phyloP scores from a whole-genome alignment of 2,113 vertebrate species.

The human region GRCh38 chr4:111474501-111475000 shows the following conservation, averaged over 20 bases:
- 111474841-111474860: constrained; percentile 73
- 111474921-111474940: constrained; percentile 74
- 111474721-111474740: not conserved
- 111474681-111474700: not conserved
- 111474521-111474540: constrained; percentile 52
- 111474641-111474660: not conserved
- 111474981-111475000: constrained; percentile 53
- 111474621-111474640: not conserved
- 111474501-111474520: constrained; percentile 9
- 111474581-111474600: constrained; percentile 20
- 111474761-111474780: constrained; percentile 26
- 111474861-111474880: constrained; percentile 24
- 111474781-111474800: constrained; percentile 27
- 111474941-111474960: constrained; percentile 76
- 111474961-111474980: constrained; percentile 73
- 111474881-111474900: constrained; percentile 52
- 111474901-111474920: constrained; percentile 76
- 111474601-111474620: not conserved
- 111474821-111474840: constrained; percentile 61
- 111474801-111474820: constrained; percentile 49
- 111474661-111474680: not conserved
- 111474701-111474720: not conserved
- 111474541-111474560: constrained; percentile 53
- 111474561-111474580: constrained; percentile 39
- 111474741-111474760: not conserved